Evolutionary conservation across 2,113 vertebrate genomes (phyloP).

Genomic region (Neogale vison): DNA sequence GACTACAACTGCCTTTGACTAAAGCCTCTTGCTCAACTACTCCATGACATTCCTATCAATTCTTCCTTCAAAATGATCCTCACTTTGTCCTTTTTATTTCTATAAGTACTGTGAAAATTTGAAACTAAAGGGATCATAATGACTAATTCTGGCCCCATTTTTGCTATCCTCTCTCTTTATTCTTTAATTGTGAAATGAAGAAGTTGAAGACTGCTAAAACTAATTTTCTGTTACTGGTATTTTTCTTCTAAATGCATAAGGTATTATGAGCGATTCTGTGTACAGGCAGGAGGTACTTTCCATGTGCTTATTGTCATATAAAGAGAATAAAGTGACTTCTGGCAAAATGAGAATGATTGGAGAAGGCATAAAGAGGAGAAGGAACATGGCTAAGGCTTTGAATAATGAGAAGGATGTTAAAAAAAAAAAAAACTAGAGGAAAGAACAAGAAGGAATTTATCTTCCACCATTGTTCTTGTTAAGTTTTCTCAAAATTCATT

Average conservation of each 20-base stretch:
- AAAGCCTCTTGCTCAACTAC: background rate
- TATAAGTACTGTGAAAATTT: background rate
- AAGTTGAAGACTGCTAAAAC: background rate
- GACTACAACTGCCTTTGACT: background rate
- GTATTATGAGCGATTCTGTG: background rate
- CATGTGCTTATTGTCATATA: background rate
- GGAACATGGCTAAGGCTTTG: background rate
- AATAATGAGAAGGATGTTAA: background rate
- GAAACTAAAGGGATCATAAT: background rate
- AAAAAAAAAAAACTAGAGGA: background rate
- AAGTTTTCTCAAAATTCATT: conserved; percentile 10
- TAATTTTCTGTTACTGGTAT: background rate
- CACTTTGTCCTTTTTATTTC: background rate
- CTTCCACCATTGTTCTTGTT: background rate
- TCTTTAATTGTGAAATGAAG: background rate
- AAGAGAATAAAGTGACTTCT: background rate
- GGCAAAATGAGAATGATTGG: background rate
- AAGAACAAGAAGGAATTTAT: background rate
- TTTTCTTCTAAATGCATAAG: background rate
- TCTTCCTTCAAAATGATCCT: background rate
- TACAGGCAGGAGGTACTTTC: background rate
- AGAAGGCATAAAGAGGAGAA: background rate
- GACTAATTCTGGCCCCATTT: background rate
- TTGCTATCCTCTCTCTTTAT: background rate
- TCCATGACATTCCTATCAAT: background rate